These are phyloP conservation scores for Campoletis sonorensis DNA, from an alignment of 1,140 invertebrate species.

Conservation along the genomic window DNA sequence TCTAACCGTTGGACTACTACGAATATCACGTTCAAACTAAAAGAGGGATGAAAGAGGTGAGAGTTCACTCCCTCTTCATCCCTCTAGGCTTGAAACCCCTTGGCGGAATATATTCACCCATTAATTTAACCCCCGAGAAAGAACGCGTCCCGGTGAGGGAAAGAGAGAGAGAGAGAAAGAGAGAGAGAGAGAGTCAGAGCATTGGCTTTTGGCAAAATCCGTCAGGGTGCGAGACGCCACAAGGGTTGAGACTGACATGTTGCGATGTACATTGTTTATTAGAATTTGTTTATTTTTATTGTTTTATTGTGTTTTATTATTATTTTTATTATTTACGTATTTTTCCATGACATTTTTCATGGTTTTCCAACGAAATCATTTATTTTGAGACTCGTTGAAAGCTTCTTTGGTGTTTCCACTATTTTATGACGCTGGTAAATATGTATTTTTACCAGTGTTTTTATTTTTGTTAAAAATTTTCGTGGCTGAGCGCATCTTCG, in stretches of 20 bases:
- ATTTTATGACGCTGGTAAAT: too few species aligned
- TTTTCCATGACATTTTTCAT: too few species aligned
- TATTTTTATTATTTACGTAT: background rate
- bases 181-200: background rate
- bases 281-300: background rate
- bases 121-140: constrained; percentile 17
- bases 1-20: background rate
- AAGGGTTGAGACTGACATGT: background rate
- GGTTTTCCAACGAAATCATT: too few species aligned
- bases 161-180: background rate
- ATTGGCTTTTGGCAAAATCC: background rate
- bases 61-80: background rate
- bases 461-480: too few species aligned
- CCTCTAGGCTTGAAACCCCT: background rate
- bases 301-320: background rate
- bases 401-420: too few species aligned
- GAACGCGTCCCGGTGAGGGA: background rate
- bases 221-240: background rate
- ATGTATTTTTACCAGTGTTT: background rate
- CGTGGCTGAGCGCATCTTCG: too few species aligned
- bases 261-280: background rate
- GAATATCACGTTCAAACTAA: background rate
- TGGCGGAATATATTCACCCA: constrained; percentile 24
- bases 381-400: too few species aligned
- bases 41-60: background rate